Evolutionary conservation across 2,797 vertebrate genomes (phyloP).

Genomic region (Odontamblyopus rebecca): DNA sequence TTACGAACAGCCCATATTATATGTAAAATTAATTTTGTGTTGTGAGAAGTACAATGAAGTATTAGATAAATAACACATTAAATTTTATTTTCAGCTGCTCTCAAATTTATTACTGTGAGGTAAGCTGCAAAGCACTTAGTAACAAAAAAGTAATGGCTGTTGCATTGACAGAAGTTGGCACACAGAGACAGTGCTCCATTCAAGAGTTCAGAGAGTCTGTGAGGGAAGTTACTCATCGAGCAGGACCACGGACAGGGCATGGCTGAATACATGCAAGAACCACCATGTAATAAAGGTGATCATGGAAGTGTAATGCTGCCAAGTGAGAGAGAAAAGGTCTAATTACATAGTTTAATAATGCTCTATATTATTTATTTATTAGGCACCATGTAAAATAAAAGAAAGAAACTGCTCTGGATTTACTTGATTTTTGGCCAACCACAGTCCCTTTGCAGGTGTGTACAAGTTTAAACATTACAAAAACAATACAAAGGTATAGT

Average conservation of each 20-base stretch:
- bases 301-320: neutral
- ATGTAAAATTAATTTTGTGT: neutral
- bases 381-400: too few relatives aligned
- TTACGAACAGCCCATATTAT: conserved; percentile 7
- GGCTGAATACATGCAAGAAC: neutral
- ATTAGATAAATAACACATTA: neutral
- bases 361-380: too few relatives aligned
- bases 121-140: neutral
- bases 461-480: too few relatives aligned
- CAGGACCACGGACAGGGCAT: conserved; percentile 3
- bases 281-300: neutral
- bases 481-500: too few relatives aligned
- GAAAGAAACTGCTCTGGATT: too few relatives aligned
- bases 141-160: conserved; percentile 15
- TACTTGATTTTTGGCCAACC: too few relatives aligned
- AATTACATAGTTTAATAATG: too few relatives aligned
- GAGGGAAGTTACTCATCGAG: conserved; percentile 57
- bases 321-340: neutral
- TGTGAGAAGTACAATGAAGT: neutral
- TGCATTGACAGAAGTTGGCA: conserved; percentile 6
- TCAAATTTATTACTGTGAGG: neutral
- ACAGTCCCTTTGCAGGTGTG: too few relatives aligned
- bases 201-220: conserved; percentile 42
- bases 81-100: conserved; percentile 11
- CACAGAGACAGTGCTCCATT: neutral